Evolutionary conservation across 2,888 invertebrate species (phyloP).

Genomic region (Pyrocoelia pectoralis): DNA sequence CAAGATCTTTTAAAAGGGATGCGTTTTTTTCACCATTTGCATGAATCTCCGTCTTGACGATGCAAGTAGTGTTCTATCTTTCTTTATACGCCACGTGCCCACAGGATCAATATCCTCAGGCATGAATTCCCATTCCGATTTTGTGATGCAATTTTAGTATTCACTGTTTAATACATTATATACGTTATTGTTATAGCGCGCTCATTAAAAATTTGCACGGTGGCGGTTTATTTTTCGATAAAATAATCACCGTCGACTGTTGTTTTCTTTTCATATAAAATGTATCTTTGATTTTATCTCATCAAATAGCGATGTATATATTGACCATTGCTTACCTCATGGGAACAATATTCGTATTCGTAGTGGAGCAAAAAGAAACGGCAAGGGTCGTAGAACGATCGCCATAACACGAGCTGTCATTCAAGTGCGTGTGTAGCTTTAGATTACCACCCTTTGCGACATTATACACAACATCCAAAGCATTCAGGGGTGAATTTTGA

Average conservation of each 20-base stretch:
- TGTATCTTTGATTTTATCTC: slow-evolving; percentile 20
- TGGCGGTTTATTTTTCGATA: background rate
- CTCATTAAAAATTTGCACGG: background rate
- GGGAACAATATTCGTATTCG: slow-evolving; percentile 28
- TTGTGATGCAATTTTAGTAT: slow-evolving; percentile 21
- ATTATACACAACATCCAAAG: slow-evolving; percentile 20
- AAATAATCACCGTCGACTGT: background rate
- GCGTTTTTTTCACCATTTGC: slow-evolving; percentile 16
- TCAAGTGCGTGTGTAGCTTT: slow-evolving; percentile 34
- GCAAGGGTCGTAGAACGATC: slow-evolving; percentile 31
- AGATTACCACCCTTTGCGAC: slow-evolving; percentile 35
- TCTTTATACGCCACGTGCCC: slow-evolving; percentile 33
- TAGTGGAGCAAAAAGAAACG: slow-evolving; percentile 25
- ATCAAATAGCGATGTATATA: slow-evolving; percentile 29
- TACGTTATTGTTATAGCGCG: slow-evolving; percentile 14
- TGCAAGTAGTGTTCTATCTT: slow-evolving; percentile 23
- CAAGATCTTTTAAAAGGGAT: slow-evolving; percentile 20
- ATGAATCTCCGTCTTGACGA: slow-evolving; percentile 21
- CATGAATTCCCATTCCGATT: slow-evolving; percentile 31
- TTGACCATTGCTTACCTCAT: slow-evolving; percentile 23
- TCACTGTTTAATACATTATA: slow-evolving; percentile 24
- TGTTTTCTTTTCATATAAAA: slow-evolving; percentile 6
- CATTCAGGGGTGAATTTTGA: slow-evolving; percentile 22
- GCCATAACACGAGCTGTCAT: slow-evolving; percentile 31
- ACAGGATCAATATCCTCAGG: slow-evolving; percentile 28